A percentile compares a stretch with the other conserved stretches of the same genome.
phyloP scores from a whole-genome alignment of 1,140 invertebrate genomes.

The Leptinotarsa lineolata region DNA sequence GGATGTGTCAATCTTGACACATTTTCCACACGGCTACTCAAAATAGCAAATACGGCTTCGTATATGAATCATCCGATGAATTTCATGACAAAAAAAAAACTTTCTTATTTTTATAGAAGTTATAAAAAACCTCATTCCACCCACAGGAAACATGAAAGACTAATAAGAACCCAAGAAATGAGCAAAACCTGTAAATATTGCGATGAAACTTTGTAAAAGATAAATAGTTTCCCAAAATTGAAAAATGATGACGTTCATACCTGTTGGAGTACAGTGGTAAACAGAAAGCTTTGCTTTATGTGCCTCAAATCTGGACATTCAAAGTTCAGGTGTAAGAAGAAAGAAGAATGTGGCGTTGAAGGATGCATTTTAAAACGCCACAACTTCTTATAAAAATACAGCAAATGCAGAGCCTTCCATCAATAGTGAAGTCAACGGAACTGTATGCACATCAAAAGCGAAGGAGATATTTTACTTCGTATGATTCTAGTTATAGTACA shows the following conservation, averaged over 20 bases:
- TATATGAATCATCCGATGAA: too few species aligned
- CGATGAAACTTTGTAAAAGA: neutral
- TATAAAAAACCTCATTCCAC: neutral
- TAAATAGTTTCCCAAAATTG: too few species aligned
- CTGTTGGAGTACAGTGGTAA: neutral
- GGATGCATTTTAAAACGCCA: neutral
- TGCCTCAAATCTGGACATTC: neutral
- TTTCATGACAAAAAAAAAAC: neutral
- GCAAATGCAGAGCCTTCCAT: neutral
- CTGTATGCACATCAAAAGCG: neutral
- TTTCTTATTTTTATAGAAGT: neutral
- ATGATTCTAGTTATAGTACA: neutral
- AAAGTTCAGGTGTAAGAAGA: neutral
- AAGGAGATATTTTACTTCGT: neutral
- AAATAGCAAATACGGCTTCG: neutral
- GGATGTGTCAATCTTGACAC: neutral
- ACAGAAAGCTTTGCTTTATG: neutral
- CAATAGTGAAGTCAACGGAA: neutral
- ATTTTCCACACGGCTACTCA: neutral
- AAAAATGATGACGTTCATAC: too few species aligned
- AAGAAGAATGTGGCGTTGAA: neutral
- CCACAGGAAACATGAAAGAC: neutral
- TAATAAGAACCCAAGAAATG: neutral
- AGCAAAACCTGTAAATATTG: neutral
- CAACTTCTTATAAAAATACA: neutral